Percentiles rank a stretch among this genome's conserved stretches.
These are phyloP conservation scores for Clarias platycephalus DNA, from an alignment of 2,797 vertebrate species.

Conservation along the genomic window DNA sequence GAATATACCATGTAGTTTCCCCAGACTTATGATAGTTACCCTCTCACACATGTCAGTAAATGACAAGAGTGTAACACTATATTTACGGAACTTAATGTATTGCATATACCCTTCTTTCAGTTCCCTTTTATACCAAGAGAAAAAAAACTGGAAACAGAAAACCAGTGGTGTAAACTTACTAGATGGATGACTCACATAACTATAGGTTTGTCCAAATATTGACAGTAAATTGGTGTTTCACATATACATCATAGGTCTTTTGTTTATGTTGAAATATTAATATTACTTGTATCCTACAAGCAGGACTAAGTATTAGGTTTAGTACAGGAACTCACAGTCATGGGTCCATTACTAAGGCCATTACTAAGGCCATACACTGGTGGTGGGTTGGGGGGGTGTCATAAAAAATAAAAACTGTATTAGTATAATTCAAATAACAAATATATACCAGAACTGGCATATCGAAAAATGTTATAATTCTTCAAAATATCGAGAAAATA, in stretches of 20 bases:
- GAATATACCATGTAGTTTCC: conserved; percentile 70
- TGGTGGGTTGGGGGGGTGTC: neutral
- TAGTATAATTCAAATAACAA: neutral
- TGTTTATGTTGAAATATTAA: neutral
- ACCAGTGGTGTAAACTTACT: neutral
- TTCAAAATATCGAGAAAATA: neutral
- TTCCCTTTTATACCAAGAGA: conserved; percentile 67
- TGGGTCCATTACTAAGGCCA: neutral
- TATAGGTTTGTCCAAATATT: conserved; percentile 1
- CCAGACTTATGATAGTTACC: conserved; percentile 58
- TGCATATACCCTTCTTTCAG: conserved; percentile 67
- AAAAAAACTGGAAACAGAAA: conserved; percentile 30
- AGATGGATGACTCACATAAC: conserved; percentile 23
- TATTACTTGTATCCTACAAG: neutral
- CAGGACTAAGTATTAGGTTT: neutral
- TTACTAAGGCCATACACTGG: neutral
- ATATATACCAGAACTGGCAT: neutral
- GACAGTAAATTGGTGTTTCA: conserved; percentile 15
- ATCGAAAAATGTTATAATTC: neutral
- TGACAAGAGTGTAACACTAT: conserved; percentile 42
- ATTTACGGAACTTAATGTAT: conserved; percentile 65
- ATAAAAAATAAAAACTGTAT: neutral
- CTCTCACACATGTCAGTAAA: conserved; percentile 72
- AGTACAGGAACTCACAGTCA: neutral
- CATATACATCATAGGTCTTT: neutral